Conservation (phyloP, 2,797 vertebrate genomes). For the Paedocypris micromegethes region DNA sequence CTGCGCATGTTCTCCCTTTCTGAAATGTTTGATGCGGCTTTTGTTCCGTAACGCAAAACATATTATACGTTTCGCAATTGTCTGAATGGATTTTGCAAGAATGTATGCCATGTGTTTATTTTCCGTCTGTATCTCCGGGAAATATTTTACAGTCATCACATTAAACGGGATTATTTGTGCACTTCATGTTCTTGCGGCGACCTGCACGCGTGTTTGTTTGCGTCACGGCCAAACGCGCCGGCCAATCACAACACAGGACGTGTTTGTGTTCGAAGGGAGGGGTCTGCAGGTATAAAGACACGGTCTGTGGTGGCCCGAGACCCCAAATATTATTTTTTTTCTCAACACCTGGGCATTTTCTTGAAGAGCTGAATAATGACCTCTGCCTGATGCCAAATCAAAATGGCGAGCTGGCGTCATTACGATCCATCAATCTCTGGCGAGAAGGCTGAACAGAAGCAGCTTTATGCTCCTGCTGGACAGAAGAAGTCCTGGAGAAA, state of each 20-base stretch:
- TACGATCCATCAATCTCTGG: slow-evolving; percentile 39
- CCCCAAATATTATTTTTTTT: slow-evolving; percentile 45
- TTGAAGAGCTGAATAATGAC: slow-evolving; percentile 45
- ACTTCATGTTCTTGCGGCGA: slow-evolving; percentile 10
- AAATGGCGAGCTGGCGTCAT: slow-evolving; percentile 37
- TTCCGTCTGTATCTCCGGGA: no score
- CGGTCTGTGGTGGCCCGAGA: slow-evolving; percentile 44
- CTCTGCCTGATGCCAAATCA: slow-evolving; percentile 33
- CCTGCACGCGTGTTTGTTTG: slow-evolving; percentile 29
- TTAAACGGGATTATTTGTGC: neutral
- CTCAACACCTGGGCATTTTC: slow-evolving; percentile 39
- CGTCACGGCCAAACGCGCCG: slow-evolving; percentile 26
- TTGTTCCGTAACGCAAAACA: no score
- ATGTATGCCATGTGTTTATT: no score
- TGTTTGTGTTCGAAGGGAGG: slow-evolving; percentile 49
- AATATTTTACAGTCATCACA: no score
- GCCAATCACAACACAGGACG: slow-evolving; percentile 57
- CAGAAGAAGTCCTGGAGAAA: slow-evolving; percentile 11
- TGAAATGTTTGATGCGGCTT: no score
- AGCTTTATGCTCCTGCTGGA: slow-evolving; percentile 23
- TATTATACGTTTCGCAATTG: no score
- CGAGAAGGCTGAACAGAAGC: slow-evolving; percentile 32
- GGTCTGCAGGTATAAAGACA: slow-evolving; percentile 43
- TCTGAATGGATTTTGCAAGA: no score
- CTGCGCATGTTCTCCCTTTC: no score